Base-by-base conservation (phyloP, 2,113 vertebrate genomes). In the Octodon degus region DNA sequence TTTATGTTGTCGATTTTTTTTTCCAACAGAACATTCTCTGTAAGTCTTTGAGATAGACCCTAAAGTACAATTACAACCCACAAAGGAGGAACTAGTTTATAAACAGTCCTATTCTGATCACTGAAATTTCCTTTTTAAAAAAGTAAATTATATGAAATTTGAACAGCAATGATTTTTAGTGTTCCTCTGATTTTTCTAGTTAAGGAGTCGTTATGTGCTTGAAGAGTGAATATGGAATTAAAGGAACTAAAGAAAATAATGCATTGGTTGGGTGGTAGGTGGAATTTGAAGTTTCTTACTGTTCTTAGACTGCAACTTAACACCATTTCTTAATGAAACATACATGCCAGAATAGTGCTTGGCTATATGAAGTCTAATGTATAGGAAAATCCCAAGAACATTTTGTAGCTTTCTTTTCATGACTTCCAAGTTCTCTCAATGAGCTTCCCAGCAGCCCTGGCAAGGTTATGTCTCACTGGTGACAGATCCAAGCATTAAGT, bases 401-500 rank as follows among this genome's bases (percentile, higher is more conserved):
- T 27, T 84, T 82, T 68, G 19, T 82, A 65, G n/a, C 34, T n/a
- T 85, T 95, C 84, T 77, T 89, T 68, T 86, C 40, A 19, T 27
- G 86, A 53, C 86, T 60, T 76, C 37, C n/a, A 80, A 37, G 91
- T 85, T 89, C 95, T 89, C 93, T 63, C n/a, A 89, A 50, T 82
- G 72, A 74, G 84, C 93, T 32, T 93, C 80, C 16, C 92, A 60
- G 63, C 47, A n/a, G 80, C 83, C 79, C 81, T 50, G 82, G 89
- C 50, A 72, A 83, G 83, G 68, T 86, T 77, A 30, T 30, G 62
- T 97, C 81, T 79, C 89, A 92, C 68, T 94, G 82, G 93, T 68
- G 43, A 95, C 55, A 68, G 93, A 94, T 65, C 87, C 37, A 12
- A 90, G 74, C 91, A 85, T 43, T 80, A 72, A 70, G 96, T 50